A percentile compares a stretch with the other conserved stretches of the same genome.
Evolutionary conservation across 2,797 vertebrate genomes (phyloP).

Genomic region (Brachyrhaphis roseni): DNA sequence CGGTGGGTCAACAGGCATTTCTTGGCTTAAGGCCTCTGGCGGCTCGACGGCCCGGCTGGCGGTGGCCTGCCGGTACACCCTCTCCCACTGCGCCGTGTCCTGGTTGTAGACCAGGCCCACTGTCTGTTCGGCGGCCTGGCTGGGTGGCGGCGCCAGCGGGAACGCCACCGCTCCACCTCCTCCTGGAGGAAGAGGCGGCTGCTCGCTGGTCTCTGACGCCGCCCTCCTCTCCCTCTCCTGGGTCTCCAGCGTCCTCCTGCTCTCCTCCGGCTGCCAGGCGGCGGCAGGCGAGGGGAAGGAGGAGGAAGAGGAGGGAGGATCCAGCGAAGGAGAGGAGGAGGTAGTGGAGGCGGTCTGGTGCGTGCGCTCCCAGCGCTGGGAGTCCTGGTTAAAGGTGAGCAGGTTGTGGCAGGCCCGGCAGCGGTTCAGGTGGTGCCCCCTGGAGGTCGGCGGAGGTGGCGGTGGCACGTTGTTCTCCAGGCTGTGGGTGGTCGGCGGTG

Average conservation of each 20-base stretch:
- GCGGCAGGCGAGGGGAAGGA: constrained; percentile 76
- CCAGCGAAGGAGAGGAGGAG: constrained; percentile 63
- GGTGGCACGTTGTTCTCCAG: constrained; percentile 83
- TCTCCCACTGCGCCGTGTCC: constrained; percentile 96
- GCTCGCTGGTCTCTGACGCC: constrained; percentile 56
- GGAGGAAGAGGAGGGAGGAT: constrained; percentile 66
- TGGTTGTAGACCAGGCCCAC: constrained; percentile 97
- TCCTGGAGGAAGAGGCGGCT: constrained; percentile 37
- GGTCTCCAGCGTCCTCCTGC: constrained; percentile 81
- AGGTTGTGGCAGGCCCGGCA: constrained; percentile 99
- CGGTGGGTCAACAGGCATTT: constrained; percentile 96
- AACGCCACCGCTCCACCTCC: constrained; percentile 60
- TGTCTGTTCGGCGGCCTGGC: constrained; percentile 88
- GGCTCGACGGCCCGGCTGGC: constrained; percentile 87
- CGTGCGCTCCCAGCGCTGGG: constrained; percentile 97
- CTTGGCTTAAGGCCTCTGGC: constrained; percentile 98
- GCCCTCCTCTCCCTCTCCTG: constrained; percentile 86
- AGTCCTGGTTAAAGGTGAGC: constrained; percentile 98
- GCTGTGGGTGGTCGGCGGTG: constrained; percentile 76
- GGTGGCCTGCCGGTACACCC: constrained; percentile 92
- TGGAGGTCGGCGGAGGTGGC: constrained; percentile 68
- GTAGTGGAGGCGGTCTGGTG: constrained; percentile 75
- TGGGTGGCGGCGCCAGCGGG: constrained; percentile 72
- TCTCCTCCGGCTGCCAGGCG: constrained; percentile 88
- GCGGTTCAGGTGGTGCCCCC: constrained; percentile 93